Evolutionary conservation across 2,888 invertebrate species (phyloP), one percentile per base, ranked within the genome.

Genomic region (Carcina quercana): DNA sequence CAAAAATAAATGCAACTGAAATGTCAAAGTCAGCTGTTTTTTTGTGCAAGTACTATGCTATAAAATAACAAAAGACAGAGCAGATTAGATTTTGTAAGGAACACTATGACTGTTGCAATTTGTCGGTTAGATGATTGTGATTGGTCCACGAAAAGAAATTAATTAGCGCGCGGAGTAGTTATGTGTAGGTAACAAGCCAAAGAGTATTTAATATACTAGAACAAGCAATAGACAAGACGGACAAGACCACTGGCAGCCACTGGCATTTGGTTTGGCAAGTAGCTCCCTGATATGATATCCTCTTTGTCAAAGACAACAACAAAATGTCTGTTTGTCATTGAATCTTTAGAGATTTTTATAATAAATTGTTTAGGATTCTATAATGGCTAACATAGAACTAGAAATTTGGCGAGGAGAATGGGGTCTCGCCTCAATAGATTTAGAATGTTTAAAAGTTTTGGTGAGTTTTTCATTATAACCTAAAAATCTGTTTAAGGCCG

Each of bases 351-450:
- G 38, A 35, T 26, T 36, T 30, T 21, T 8, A 17, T 24, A 31
- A 25, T 31, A 32, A 33, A 28, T 10, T 27, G 28, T 28, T 27
- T 39, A 40, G 40, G 31, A 32, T 31, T 36, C 26, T 37, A 53
- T 41, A 50, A 82, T 82, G 80, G 64, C 74, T 53, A 82, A 54
- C 50, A 82, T 83, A 66, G 82, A 88, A 65, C 72, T 95, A 47
- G 88, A 91, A 69, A 89, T 94, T 45, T 95, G 94, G 90, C 89
- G 90, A 59, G 93, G 95, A 12, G 95, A 95, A 68, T 96, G 92
- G 90, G 94, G 94, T 13, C 78, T 96, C 30, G 93, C 95, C 1
- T 94, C 95, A 1, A 87, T 96, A 37, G 94, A 96, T 84, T 86
- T 91, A 38, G 89, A 92, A 64, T 95, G 94, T 64, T 82, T 95